Base-by-base conservation (phyloP, 2,888 invertebrate genomes). In the Meiosimyza platycephala region DNA sequence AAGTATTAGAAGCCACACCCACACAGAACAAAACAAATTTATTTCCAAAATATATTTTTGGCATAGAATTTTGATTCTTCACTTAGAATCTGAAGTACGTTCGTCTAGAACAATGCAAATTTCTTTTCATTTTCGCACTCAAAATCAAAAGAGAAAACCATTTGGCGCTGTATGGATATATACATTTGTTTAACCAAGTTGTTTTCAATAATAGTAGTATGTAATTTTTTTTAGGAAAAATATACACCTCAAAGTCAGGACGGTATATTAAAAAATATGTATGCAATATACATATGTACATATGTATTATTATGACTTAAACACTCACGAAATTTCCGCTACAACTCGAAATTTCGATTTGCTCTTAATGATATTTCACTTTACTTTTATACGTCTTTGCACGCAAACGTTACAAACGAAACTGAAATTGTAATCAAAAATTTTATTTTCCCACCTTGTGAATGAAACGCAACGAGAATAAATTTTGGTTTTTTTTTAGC, bases 401-500 rank as follows among this genome's bases (percentile, higher is more conserved):
- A 79, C 82, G 81, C 81, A 80, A 78, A 84, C 80, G 83, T 81
- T 81, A 76, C 75, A 81, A 81, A 82, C 77, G 79, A 83, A 81
- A 84, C 84, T 84, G 80, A 85, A 83, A 80, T 79, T 77, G 73
- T 79, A 78, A 79, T 79, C 79, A 60, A 75, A 65, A 68, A 68
- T 73, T 74, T 55, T 55, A 16, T 73, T 75, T 72, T 73, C 62
- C 57, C 48, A 51, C 68, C 70, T 72, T 73, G 72, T 70, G 62
- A 70, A 63, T 70, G 63, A 70, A 63, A 28, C 12, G 12, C 60
- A 40, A 40, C 40, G 9, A 40, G 40, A 40, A 40, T 40, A 40
- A 40, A 9, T 64, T 64, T 64, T 18, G 11, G 15, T 55, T 65
- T 71, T 28, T 28, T 64, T 55, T 64, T 71, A 64, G 55, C 64